These are phyloP conservation scores for Dermolepida albohirtum DNA, from an alignment of 2,888 invertebrate genomes.

Conservation along the genomic window DNA sequence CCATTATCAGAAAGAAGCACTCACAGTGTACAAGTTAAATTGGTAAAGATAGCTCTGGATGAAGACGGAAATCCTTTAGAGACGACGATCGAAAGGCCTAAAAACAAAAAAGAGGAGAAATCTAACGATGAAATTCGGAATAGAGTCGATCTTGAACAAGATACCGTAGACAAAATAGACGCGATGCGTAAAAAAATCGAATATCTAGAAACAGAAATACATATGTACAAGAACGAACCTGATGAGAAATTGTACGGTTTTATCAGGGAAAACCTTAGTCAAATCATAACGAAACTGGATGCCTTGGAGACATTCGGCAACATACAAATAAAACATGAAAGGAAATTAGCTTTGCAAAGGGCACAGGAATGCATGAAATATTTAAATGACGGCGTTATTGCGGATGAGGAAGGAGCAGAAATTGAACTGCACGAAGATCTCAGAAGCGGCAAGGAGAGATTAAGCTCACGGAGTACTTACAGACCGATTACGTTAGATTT, in stretches of 20 bases:
- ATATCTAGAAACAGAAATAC: conserved; percentile 37
- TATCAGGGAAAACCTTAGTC: conserved; percentile 31
- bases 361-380: conserved; percentile 42
- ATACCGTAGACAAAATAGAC: conserved; percentile 36
- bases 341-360: conserved; percentile 40
- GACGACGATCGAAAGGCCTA: background rate
- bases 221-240: conserved; percentile 35
- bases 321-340: conserved; percentile 41
- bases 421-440: conserved; percentile 20
- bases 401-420: background rate
- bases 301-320: conserved; percentile 41
- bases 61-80: background rate
- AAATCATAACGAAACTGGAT: conserved; percentile 40
- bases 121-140: conserved; percentile 6
- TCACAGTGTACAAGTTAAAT: conserved; percentile 35
- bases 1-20: conserved; percentile 40
- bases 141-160: conserved; percentile 22
- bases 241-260: conserved; percentile 35
- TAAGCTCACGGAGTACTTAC: conserved; percentile 18
- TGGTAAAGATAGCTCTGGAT: conserved; percentile 38
- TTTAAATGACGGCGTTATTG: conserved; percentile 24
- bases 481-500: conserved; percentile 41
- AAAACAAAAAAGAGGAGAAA: background rate
- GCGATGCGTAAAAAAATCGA: conserved; percentile 41
- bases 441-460: conserved; percentile 5